A percentile compares a stretch with the other conserved stretches of the same genome.
These are phyloP conservation scores for Lamprologus speciosus DNA, from an alignment of 2,113 vertebrate genomes.

Conservation along the genomic window DNA sequence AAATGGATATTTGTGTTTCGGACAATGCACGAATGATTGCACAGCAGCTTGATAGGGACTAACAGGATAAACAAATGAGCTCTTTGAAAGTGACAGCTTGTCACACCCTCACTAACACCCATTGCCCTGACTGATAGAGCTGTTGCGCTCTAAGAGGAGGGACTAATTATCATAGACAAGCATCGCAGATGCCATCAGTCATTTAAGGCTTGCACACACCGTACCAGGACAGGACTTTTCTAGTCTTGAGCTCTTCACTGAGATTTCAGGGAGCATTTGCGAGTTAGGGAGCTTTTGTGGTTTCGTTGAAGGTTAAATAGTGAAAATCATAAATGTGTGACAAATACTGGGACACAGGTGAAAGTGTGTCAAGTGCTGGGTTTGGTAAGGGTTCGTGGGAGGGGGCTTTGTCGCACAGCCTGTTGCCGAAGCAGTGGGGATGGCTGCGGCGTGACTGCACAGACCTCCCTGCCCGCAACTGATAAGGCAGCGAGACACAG, in stretches of 20 bases:
- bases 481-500: constrained; percentile 51
- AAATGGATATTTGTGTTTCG: background rate
- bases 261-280: background rate
- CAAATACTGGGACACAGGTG: background rate
- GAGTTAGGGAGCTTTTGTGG: background rate
- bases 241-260: background rate
- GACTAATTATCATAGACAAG: constrained; percentile 51
- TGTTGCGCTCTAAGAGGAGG: constrained; percentile 23
- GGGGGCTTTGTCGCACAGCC: background rate
- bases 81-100: constrained; percentile 11
- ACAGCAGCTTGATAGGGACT: background rate
- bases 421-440: constrained; percentile 16
- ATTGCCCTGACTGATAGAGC: constrained; percentile 29
- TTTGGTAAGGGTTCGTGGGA: background rate
- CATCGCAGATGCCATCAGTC: constrained; percentile 35
- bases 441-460: constrained; percentile 23
- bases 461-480: constrained; percentile 34
- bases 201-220: background rate
- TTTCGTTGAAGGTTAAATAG: background rate
- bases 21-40: background rate
- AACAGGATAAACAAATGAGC: constrained; percentile 18
- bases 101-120: constrained; percentile 36
- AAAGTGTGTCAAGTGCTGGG: background rate
- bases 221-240: background rate
- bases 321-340: background rate